Evolutionary conservation across 2,888 invertebrate genomes (phyloP).

Genomic region (Pemphredon lugubris): DNA sequence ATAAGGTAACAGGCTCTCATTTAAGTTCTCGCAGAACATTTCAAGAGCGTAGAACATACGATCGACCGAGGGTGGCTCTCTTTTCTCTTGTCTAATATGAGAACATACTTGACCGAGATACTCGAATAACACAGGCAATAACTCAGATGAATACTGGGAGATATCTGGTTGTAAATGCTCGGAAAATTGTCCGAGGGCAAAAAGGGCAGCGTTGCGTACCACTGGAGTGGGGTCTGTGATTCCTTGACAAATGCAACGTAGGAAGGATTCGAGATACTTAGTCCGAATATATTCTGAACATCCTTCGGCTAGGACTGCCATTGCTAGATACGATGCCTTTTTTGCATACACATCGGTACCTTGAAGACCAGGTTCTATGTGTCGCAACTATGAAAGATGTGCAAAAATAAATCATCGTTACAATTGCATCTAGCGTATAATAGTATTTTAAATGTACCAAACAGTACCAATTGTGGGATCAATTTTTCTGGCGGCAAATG

Average conservation of each 20-base stretch:
- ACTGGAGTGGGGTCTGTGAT: conserved; percentile 85
- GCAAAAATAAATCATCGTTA: conserved; percentile 1
- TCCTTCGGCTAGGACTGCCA: conserved; percentile 90
- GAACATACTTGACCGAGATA: conserved; percentile 85
- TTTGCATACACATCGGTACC: conserved; percentile 85
- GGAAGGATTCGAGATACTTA: conserved; percentile 87
- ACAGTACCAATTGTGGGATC: conserved; percentile 86
- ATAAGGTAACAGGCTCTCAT: conserved; percentile 87
- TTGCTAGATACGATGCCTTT: conserved; percentile 87
- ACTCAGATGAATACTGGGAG: conserved; percentile 86
- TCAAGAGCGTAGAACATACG: conserved; percentile 91
- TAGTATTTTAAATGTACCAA: no score
- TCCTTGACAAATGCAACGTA: conserved; percentile 87
- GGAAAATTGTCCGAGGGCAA: conserved; percentile 90
- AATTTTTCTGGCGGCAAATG: conserved; percentile 90
- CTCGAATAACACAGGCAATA: conserved; percentile 88
- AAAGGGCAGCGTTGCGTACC: conserved; percentile 89
- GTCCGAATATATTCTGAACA: conserved; percentile 88
- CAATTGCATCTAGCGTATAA: no score
- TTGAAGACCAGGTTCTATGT: conserved; percentile 86
- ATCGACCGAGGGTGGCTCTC: conserved; percentile 85
- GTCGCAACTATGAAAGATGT: conserved; percentile 79
- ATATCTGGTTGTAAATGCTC: conserved; percentile 91
- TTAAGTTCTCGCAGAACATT: conserved; percentile 90
- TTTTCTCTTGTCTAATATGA: conserved; percentile 83